Percentiles rank a stretch among this genome's conserved stretches.
phyloP scores from a whole-genome alignment of 2,888 invertebrate genomes.

The Eugnorisma glareosa region DNA sequence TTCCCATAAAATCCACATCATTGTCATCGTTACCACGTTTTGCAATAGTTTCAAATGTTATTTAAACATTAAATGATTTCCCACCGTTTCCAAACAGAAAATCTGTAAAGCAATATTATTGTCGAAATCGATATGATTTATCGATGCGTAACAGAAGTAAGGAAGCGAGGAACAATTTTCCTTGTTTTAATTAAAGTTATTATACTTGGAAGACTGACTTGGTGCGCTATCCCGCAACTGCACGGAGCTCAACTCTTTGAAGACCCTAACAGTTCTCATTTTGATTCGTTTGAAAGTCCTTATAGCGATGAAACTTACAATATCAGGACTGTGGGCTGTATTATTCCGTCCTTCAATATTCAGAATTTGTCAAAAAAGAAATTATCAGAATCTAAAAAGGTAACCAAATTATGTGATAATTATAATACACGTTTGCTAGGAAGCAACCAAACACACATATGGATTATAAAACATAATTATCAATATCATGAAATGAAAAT shows the following conservation, averaged over 20 bases:
- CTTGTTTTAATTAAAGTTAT: conserved; percentile 20
- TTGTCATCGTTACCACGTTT: not conserved
- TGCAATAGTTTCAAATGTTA: conserved; percentile 50
- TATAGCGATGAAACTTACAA: conserved; percentile 74
- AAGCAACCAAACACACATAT: conserved; percentile 89
- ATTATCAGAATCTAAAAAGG: not conserved
- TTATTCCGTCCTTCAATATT: conserved; percentile 90
- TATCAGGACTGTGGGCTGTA: conserved; percentile 91
- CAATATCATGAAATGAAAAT: conserved; percentile 68
- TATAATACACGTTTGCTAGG: conserved; percentile 48
- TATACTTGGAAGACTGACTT: conserved; percentile 16
- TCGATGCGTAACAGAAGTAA: not conserved
- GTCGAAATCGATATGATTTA: conserved; percentile 14
- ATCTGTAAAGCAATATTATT: not conserved
- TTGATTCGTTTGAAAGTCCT: conserved; percentile 31
- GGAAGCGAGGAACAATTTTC: not conserved
- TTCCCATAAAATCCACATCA: not conserved
- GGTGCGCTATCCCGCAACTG: not conserved
- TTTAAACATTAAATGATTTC: conserved; percentile 39
- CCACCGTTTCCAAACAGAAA: not conserved
- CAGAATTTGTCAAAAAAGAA: conserved; percentile 77
- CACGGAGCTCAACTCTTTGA: conserved; percentile 5
- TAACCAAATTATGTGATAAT: conserved; percentile 58
- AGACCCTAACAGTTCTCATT: not conserved
- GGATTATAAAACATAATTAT: conserved; percentile 81